Conservation (phyloP, 2,113 vertebrate genomes). For the Laterallus jamaicensis region DNA sequence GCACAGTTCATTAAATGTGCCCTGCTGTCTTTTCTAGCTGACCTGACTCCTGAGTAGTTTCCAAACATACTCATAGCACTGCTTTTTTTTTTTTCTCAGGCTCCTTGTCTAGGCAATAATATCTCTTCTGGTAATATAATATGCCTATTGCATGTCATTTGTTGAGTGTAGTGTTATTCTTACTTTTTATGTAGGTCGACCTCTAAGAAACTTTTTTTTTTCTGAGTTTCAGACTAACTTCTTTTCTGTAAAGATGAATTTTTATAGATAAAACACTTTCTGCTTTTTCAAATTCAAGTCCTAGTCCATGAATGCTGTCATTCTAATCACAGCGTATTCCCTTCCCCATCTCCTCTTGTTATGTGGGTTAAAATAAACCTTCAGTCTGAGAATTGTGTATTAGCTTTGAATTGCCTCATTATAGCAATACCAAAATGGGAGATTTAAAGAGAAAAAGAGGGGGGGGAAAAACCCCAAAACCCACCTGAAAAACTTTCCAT, state of each 20-base stretch:
- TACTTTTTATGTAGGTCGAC: background rate
- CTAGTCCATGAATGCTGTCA: slow-evolving; percentile 1
- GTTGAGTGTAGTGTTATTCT: background rate
- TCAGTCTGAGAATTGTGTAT: slow-evolving; percentile 26
- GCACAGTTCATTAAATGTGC: background rate
- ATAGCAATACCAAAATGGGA: background rate
- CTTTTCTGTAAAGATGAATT: background rate
- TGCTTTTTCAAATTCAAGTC: slow-evolving; percentile 24
- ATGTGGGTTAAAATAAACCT: slow-evolving; percentile 43
- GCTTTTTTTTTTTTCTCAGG: background rate
- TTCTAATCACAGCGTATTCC: background rate
- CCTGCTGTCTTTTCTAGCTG: background rate
- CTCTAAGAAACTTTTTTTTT: background rate
- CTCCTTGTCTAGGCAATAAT: background rate
- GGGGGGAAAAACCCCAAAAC: background rate
- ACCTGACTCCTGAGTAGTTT: background rate
- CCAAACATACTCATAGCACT: background rate
- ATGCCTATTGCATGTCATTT: background rate
- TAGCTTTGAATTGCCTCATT: slow-evolving; percentile 50
- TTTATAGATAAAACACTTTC: slow-evolving; percentile 4
- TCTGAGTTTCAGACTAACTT: slow-evolving; percentile 1
- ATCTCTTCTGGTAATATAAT: background rate
- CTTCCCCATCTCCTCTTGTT: background rate
- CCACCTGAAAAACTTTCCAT: background rate
- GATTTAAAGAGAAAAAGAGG: slow-evolving; percentile 1